These are phyloP conservation scores for Drosophila tripunctata DNA, from an alignment of 2,888 invertebrate genomes.

Conservation along the genomic window DNA sequence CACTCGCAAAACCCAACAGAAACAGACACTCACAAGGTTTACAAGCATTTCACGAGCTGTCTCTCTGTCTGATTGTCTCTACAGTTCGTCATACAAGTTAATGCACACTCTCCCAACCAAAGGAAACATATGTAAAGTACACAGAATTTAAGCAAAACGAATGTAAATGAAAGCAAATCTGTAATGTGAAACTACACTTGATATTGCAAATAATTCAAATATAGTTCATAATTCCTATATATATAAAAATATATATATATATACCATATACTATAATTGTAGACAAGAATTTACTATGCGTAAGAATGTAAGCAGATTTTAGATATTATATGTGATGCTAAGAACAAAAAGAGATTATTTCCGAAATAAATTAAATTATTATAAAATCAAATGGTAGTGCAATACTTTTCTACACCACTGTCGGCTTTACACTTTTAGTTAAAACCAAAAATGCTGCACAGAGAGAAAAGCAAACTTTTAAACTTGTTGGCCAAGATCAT, in stretches of 20 bases:
- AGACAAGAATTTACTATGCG: slow-evolving; percentile 68
- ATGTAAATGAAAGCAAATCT: slow-evolving; percentile 20
- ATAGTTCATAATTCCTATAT: slow-evolving; percentile 14
- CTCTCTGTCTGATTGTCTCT: neutral
- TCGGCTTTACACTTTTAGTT: too few relatives aligned
- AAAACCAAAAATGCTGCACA: too few relatives aligned
- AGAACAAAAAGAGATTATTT: slow-evolving; percentile 15
- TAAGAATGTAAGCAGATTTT: slow-evolving; percentile 64
- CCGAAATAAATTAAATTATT: slow-evolving; percentile 43
- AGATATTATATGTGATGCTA: slow-evolving; percentile 69
- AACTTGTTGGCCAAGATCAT: too few relatives aligned
- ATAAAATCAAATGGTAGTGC: slow-evolving; percentile 34
- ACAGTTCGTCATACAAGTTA: slow-evolving; percentile 31
- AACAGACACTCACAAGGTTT: slow-evolving; percentile 34
- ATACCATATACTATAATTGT: slow-evolving; percentile 44
- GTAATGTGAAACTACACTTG: slow-evolving; percentile 19
- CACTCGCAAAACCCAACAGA: slow-evolving; percentile 20
- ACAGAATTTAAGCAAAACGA: slow-evolving; percentile 6
- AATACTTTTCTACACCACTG: neutral
- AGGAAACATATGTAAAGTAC: slow-evolving; percentile 11
- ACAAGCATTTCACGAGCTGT: slow-evolving; percentile 45
- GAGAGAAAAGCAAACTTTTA: too few relatives aligned
- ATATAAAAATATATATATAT: slow-evolving; percentile 6
- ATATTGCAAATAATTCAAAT: slow-evolving; percentile 29
- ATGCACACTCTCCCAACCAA: neutral